Base-by-base conservation (phyloP, 2,888 invertebrate species). In the Acanthococcus lagerstroemiae region DNA sequence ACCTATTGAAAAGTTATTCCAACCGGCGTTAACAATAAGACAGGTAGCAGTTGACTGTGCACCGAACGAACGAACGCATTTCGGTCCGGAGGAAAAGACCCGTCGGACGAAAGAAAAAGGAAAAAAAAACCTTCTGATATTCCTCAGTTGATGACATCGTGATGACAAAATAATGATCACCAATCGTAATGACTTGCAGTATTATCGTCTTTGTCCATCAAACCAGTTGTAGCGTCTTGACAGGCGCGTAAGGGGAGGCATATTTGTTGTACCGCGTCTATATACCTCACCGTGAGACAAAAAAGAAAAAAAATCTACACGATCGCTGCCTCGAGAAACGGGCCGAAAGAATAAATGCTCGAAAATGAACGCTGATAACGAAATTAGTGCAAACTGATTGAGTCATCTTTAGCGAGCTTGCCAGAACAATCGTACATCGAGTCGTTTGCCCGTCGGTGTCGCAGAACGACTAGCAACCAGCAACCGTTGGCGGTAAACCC, bases 161-260 rank as follows among this genome's bases (percentile, higher is more conserved):
- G 61, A 61, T 61, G 61, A 61, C 61, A 61, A 61, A 61, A 61
- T 61, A 61, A 61, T 61, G 61, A 61, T 61, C 61, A 61, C 61
- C 61, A 61, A 61, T 61, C 48, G 61, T 61, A 61, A 61, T 61
- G 61, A 61, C 61, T 61, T 61, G 61, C 61, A 61, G 30, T 61
- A 61, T 52, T 52, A 61, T 30, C 60, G 60, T 60, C 61, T 61
- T 61, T 61, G 61, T 61, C 61, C 50, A 61, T 61, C 61, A 61
- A 61, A 61, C 22, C 61, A 45, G 57, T 44, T 25, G 37, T 37
- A 37, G n/a, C n/a, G n/a, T 37, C 37, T 37, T 37, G 37, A 37
- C 37, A 37, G 37, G 37, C 37, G 37, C 37, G 37, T 37, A 37
- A n/a, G n/a, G n/a, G n/a, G n/a, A n/a, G n/a, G n/a, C n/a, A n/a